phyloP scores from a whole-genome alignment of 2,113 vertebrate genomes.

The Psittacula cyanocephala region DNA sequence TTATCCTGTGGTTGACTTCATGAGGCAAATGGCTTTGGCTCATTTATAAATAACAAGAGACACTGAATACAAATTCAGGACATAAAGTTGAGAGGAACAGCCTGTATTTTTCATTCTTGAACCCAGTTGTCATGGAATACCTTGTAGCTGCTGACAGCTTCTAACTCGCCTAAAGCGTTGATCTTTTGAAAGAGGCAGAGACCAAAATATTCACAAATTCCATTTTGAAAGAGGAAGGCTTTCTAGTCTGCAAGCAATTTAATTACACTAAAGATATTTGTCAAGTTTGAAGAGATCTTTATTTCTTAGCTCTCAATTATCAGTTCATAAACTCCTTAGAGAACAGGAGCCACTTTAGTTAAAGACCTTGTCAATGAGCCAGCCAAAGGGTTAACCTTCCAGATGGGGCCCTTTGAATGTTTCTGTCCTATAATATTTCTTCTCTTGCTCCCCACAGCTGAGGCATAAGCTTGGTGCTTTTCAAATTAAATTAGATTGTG shows the following conservation, averaged over 20 bases:
- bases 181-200: conserved; percentile 9
- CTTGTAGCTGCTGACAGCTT: not conserved
- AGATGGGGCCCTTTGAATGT: conserved; percentile 71
- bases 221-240: not conserved
- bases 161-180: not conserved
- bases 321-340: conserved; percentile 61
- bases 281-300: conserved; percentile 38
- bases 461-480: conserved; percentile 73
- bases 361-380: conserved; percentile 71
- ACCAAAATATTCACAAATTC: not conserved
- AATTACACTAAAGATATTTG: conserved; percentile 61
- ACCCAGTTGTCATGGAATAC: not conserved
- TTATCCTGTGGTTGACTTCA: not conserved
- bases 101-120: not conserved
- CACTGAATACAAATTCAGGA: not conserved
- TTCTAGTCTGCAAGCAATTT: conserved; percentile 55
- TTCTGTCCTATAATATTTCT: conserved; percentile 75
- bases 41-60: not conserved
- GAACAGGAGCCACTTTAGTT: conserved; percentile 54
- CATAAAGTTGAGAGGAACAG: not conserved
- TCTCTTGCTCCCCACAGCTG: conserved; percentile 70
- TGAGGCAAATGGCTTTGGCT: conserved; percentile 7
- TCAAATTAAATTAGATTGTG: conserved; percentile 79
- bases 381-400: conserved; percentile 75
- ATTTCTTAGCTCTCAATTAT: conserved; percentile 59